Evolutionary conservation across 2,113 vertebrate species (phyloP), one percentile per base, ranked within the genome.

Genomic region (Microcebus ravelobensis): DNA sequence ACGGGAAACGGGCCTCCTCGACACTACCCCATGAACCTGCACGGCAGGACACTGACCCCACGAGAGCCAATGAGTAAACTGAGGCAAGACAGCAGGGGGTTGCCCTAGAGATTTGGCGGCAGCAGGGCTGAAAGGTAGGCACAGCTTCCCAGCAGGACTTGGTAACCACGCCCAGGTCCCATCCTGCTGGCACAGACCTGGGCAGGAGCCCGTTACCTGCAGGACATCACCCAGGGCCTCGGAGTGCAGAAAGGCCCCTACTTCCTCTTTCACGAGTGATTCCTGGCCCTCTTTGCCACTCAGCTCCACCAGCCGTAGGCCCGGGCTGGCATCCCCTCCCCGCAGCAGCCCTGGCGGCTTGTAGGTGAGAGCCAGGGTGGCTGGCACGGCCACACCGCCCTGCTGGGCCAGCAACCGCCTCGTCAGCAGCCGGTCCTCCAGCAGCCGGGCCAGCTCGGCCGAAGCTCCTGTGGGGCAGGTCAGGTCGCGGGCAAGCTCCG

Each of bases 381-480:
- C 98, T 61, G 99, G 98, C 96, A 99, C 98, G 0, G 95, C 96
- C 82, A 99, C 94, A 0, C 21, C 2, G 4, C 97, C 97, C 0
- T 59, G 93, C 42, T 95, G 97, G 3, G 98, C 98, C 97, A 99
- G 97, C 91, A 99, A 42, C n/a, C 96, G 94, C 17, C 99, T 98
- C 4, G 98, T 84, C 55, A 98, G 85, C 97, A 99, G 97, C 45
- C 97, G 93, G 97, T 99, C 98, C 74, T 98, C 98, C 23, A 99
- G 98, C 42, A 99, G 97, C 71, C 2, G 97, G 55, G 96, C 63
- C 61, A 99, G 98, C 48, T 97, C 98, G 0, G 89, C 98, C 0
- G 99, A 99, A 73, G 98, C 97, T 29, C 99, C 99, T 0, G 97
- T 98, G 76, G 99, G 99, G 92, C 99, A 99, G 63, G 98, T 98